phyloP scores from a whole-genome alignment of 2,888 invertebrate species.

The Zootermopsis nevadensis region DNA sequence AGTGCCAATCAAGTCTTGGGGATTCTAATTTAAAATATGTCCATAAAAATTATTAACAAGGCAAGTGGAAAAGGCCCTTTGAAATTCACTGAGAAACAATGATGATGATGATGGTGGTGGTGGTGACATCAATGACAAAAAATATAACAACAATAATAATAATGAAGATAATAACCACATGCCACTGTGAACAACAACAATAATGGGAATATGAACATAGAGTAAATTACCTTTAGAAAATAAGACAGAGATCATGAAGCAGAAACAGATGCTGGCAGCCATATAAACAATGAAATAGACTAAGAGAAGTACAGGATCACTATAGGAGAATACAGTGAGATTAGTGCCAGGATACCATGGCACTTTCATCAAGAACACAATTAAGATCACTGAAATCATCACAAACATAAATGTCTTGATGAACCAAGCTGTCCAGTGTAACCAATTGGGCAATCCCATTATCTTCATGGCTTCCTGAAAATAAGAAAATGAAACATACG shows the following conservation, averaged over 20 bases:
- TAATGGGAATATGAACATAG: too few species aligned
- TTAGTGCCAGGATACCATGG: conserved; percentile 67
- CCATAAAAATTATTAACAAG: too few species aligned
- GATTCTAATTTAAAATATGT: too few species aligned
- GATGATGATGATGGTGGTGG: too few species aligned
- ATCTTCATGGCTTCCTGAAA: conserved; percentile 90
- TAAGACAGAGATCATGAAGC: conserved; percentile 82
- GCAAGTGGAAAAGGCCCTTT: too few species aligned
- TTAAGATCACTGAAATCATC: conserved; percentile 65
- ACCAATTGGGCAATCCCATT: conserved; percentile 86
- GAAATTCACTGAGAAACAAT: too few species aligned
- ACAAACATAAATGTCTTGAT: conserved; percentile 79
- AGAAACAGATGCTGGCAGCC: conserved; percentile 77
- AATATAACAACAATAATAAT: too few species aligned
- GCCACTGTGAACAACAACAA: too few species aligned
- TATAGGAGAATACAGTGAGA: conserved; percentile 76
- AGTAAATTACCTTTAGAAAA: conserved; percentile 78
- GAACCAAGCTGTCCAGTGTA: conserved; percentile 91
- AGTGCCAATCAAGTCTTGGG: too few species aligned
- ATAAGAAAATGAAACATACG: conserved; percentile 27
- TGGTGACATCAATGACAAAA: too few species aligned
- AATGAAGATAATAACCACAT: too few species aligned
- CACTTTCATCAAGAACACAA: conserved; percentile 60
- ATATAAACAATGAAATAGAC: conserved; percentile 79
- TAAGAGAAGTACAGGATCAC: conserved; percentile 74